These are phyloP conservation scores for Acronicta alni DNA, from an alignment of 2,888 invertebrate species.

Conservation along the genomic window DNA sequence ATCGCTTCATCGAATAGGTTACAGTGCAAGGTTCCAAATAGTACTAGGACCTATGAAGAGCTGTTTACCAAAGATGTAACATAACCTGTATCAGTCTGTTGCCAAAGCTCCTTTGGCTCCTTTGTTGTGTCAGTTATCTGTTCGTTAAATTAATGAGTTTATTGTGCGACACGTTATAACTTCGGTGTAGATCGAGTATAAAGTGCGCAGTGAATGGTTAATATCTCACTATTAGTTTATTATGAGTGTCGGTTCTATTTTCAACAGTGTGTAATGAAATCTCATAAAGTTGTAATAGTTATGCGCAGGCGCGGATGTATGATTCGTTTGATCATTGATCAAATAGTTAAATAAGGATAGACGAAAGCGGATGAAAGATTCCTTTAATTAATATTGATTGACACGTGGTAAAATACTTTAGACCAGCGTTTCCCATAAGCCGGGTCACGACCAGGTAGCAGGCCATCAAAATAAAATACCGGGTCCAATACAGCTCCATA, in stretches of 20 bases:
- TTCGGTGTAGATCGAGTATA: constrained; percentile 33
- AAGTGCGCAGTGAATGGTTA: constrained; percentile 38
- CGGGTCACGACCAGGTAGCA: no score
- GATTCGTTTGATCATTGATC: constrained; percentile 46
- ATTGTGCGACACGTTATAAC: constrained; percentile 37
- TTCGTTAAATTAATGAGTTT: constrained; percentile 42
- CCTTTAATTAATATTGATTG: constrained; percentile 1
- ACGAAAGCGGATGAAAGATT: not conserved
- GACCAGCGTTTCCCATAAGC: no score
- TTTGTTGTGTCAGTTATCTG: constrained; percentile 37
- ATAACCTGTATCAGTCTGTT: constrained; percentile 17
- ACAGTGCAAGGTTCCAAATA: not conserved
- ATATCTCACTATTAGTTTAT: constrained; percentile 33
- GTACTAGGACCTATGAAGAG: not conserved
- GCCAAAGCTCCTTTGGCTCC: constrained; percentile 40
- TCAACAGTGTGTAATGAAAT: constrained; percentile 43
- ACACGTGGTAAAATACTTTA: not conserved
- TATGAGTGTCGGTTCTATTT: constrained; percentile 43
- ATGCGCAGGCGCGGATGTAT: constrained; percentile 44
- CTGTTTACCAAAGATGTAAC: constrained; percentile 6
- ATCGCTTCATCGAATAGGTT: no score
- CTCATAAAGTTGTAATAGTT: constrained; percentile 50
- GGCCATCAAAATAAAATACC: no score
- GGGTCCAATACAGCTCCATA: no score
- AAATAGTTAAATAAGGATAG: not conserved